A percentile compares a stretch with the other conserved stretches of the same genome.
Conservation (phyloP, 2,797 vertebrate genomes). For the Crenichthys baileyi region DNA sequence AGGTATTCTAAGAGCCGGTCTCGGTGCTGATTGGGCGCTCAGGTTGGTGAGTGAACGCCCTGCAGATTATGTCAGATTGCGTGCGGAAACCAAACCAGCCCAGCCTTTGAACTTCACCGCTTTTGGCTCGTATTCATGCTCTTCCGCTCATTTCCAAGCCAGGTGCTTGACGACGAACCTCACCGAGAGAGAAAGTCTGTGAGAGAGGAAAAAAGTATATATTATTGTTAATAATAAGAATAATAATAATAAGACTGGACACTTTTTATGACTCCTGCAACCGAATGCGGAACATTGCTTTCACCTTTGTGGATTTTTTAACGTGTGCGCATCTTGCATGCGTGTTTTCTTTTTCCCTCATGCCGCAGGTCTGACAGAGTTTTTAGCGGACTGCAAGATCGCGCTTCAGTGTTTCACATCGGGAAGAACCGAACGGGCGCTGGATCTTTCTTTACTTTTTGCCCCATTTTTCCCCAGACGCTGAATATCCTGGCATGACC, state of each 20-base stretch:
- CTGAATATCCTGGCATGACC: slow-evolving; percentile 76
- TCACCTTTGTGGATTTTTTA: slow-evolving; percentile 82
- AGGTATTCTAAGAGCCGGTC: slow-evolving; percentile 83
- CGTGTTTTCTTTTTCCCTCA: slow-evolving; percentile 39
- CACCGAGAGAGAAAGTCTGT: slow-evolving; percentile 59
- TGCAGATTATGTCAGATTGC: slow-evolving; percentile 94
- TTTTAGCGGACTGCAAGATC: slow-evolving; percentile 64
- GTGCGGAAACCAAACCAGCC: slow-evolving; percentile 88
- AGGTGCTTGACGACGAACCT: slow-evolving; percentile 89
- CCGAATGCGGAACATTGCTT: slow-evolving; percentile 76
- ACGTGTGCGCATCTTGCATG: slow-evolving; percentile 60
- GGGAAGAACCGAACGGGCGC: slow-evolving; percentile 53
- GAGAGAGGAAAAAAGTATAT: not conserved
- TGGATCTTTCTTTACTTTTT: slow-evolving; percentile 72
- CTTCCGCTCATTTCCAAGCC: slow-evolving; percentile 88
- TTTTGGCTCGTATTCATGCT: slow-evolving; percentile 87
- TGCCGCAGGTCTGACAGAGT: slow-evolving; percentile 53
- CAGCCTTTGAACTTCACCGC: slow-evolving; percentile 96
- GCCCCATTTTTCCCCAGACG: slow-evolving; percentile 45
- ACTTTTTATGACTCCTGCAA: slow-evolving; percentile 69
- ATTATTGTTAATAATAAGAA: slow-evolving; percentile 3
- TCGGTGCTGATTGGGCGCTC: slow-evolving; percentile 90
- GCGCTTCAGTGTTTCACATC: slow-evolving; percentile 60
- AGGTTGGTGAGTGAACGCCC: slow-evolving; percentile 92
- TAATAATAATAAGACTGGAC: slow-evolving; percentile 47